Base-by-base conservation (phyloP, 1,140 invertebrate species). In the Drosophila bipectinata region DNA sequence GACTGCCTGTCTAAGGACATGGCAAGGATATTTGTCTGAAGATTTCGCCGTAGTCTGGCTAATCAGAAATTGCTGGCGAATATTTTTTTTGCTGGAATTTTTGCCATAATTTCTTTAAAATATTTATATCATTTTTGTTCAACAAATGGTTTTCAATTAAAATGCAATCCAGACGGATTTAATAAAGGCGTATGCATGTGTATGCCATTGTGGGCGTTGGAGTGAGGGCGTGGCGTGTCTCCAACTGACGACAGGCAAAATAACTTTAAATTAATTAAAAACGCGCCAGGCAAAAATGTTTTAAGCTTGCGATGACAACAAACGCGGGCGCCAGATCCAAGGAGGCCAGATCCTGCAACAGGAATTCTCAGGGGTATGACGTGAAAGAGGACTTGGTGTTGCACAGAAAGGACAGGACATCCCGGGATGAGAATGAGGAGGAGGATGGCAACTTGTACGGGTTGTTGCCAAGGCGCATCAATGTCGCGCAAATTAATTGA, bases 221-320 rank as follows among this genome's bases (percentile, higher is more conserved):
- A 21, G 2, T 8, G 39, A 5, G 48, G 47, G 24, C 15, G 37
- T 26, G 39, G 52, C 54, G 52, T 57, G 57, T 54, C 72, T 41
- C 44, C 34, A 52, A 41, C 59, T 48, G 71, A 48, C 75, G 60
- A 73, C 83, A 88, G 81, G 79, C 62, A 73, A 88, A 87, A 87
- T 87, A 87, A 87, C 83, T 88, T 87, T 87, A 88, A 87, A 87
- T 87, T 87, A 87, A 87, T 87, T 87, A 88, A 87, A 87, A 87
- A 87, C 60, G 83, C 83, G 83, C 72, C 75, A 67, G 74, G 83
- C 79, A 83, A 79, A 88, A 87, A 88, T 88, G 75, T 88, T 87
- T 87, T 72, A 72, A 77, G 73, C 82, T 59, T 21, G 62, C 61
- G 73, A 71, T 84, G 72, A 79, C 80, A 84, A 80, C 80, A 21